These are phyloP conservation scores for Tychaedon coryphoeus DNA, from an alignment of 2,113 vertebrate species.

Conservation along the genomic window DNA sequence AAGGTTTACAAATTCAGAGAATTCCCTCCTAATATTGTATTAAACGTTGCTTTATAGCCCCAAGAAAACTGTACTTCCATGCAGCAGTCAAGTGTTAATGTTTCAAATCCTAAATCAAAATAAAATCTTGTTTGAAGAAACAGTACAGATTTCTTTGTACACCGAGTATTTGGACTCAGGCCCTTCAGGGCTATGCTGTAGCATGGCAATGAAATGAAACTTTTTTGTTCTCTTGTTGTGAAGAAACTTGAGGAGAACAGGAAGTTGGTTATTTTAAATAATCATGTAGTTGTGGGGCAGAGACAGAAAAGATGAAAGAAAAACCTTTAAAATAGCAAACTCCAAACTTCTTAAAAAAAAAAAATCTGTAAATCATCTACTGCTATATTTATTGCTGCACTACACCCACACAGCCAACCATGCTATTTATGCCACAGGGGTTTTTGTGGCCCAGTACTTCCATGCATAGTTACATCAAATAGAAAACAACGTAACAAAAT, in stretches of 20 bases:
- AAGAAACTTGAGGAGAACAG: not conserved
- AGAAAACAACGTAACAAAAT: not conserved
- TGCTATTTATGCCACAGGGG: not conserved
- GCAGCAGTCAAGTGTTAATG: not conserved
- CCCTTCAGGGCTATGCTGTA: not conserved
- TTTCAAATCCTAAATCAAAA: not conserved
- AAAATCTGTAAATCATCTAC: not conserved
- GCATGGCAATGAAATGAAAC: not conserved
- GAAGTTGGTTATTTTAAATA: not conserved
- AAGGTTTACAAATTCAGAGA: not conserved
- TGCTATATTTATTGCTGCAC: not conserved
- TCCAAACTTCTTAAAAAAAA: not conserved
- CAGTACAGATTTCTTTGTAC: not conserved
- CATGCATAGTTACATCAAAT: not conserved
- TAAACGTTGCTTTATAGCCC: not conserved
- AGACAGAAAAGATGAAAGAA: not conserved
- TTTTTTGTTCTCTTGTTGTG: not conserved
- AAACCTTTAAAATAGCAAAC: not conserved
- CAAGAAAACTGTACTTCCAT: not conserved
- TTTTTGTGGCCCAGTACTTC: not conserved
- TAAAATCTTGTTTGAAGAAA: not conserved
- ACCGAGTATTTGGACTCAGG: not conserved
- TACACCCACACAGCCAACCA: not conserved
- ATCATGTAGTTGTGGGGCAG: not conserved
- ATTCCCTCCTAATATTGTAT: not conserved